These are phyloP conservation scores for Hyppa rectilinea DNA, from an alignment of 2,888 invertebrate genomes.

Conservation along the genomic window DNA sequence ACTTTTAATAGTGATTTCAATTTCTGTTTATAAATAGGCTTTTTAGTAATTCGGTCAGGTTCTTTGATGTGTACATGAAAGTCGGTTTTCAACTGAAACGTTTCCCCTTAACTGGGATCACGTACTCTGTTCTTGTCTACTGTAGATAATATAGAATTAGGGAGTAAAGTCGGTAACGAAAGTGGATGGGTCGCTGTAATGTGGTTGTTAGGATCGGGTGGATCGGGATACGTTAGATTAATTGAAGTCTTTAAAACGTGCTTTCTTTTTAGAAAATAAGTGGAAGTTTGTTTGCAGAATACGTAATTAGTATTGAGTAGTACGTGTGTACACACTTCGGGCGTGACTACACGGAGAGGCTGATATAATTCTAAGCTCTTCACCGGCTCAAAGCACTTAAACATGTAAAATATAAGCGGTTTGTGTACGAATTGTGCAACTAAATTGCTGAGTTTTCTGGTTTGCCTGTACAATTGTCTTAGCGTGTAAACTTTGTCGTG, in stretches of 20 bases:
- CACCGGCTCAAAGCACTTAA: constrained; percentile 67
- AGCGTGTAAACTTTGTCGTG: constrained; percentile 17
- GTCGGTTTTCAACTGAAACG: constrained; percentile 54
- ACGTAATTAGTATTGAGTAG: constrained; percentile 55
- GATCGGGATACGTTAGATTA: constrained; percentile 53
- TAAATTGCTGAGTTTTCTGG: constrained; percentile 56
- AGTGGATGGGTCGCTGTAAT: constrained; percentile 57
- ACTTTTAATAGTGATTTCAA: constrained; percentile 49
- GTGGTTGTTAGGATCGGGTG: constrained; percentile 59
- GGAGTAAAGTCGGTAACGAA: constrained; percentile 54
- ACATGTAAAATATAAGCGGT: constrained; percentile 65
- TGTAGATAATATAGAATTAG: constrained; percentile 62
- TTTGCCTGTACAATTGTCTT: constrained; percentile 34
- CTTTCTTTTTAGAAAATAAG: constrained; percentile 50
- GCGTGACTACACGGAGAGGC: constrained; percentile 65
- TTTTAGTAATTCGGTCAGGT: constrained; percentile 52
- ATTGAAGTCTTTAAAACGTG: constrained; percentile 55
- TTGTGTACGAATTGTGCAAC: constrained; percentile 64
- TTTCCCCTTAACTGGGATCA: constrained; percentile 50
- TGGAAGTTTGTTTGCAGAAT: constrained; percentile 45
- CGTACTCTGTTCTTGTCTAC: constrained; percentile 55
- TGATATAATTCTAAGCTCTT: constrained; percentile 68
- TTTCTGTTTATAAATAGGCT: constrained; percentile 38
- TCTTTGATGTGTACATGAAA: constrained; percentile 51
- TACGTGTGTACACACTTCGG: constrained; percentile 55